Evolutionary conservation across 2,797 vertebrate genomes (phyloP), one percentile per base, ranked within the genome.

Genomic region (Malacoraja senta): DNA sequence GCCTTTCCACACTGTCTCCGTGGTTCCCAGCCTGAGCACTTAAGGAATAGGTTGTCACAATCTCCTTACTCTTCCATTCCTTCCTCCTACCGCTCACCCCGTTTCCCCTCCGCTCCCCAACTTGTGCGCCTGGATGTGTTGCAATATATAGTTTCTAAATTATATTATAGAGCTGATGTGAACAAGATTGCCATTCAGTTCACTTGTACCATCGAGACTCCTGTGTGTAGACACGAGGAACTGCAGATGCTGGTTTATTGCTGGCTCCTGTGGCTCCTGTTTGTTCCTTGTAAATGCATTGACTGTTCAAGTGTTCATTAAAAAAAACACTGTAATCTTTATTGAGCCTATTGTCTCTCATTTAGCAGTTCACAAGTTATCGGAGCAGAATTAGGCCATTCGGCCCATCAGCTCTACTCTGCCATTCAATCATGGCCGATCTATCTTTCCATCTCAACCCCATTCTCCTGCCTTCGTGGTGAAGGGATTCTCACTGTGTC

Each of bases 211-310:
- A 91, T 71, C 72, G 71, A 92, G 68, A 74, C 76, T 74, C 24
- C 72, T 74, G 35, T 74, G 58, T 29, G 44, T 53, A 53, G 44
- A 53, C 44, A 53, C 44, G 44, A 53, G 44, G 44, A 3, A 53
- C 44, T 53, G 44, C 44, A 53, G 44, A 53, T 53, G 44, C 44
- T 53, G 44, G 44, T 53, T 53, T 53, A 53, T 53, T 53, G 44
- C 44, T 3, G 44, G 44, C 44, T 53, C 4, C 44, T 53, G 44
- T 53, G 68, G 29, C 76, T 74, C 24, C 72, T 74, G 35, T 74
- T 74, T 29, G 71, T 92, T 92, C 32, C 13, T n/a, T 92, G 90
- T 92, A 92, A 92, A 76, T 92, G 90, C 90, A 91, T 72, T 74
- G 68, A 72, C n/a, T 72, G 86, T 91, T 91, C 68, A 91, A 26